phyloP scores from a whole-genome alignment of 1,140 invertebrate species.

The Hesperophylax magnus region DNA sequence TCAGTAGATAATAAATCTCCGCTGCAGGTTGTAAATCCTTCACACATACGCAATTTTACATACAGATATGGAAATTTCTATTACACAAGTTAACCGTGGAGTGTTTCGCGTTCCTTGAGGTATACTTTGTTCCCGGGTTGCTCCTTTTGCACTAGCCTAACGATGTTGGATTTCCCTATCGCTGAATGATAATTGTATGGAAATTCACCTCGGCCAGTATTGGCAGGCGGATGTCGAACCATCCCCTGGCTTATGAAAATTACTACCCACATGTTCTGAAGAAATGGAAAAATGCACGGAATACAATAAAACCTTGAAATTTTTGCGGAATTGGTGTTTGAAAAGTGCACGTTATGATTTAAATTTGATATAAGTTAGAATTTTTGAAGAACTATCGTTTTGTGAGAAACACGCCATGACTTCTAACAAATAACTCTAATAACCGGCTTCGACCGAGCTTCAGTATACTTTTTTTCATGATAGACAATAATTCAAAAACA shows the following conservation, averaged over 20 bases:
- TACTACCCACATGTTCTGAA: background rate
- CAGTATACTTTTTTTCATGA: too few species aligned
- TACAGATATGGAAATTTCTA: slow-evolving; percentile 14
- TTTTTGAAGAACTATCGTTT: too few species aligned
- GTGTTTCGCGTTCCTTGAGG: background rate
- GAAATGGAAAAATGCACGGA: background rate
- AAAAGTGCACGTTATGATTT: too few species aligned
- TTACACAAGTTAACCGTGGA: background rate
- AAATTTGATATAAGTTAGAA: too few species aligned
- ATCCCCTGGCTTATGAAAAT: slow-evolving; percentile 25
- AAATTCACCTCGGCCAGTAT: slow-evolving; percentile 3
- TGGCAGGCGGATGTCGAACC: slow-evolving; percentile 26
- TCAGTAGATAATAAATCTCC: slow-evolving; percentile 2
- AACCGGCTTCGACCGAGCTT: too few species aligned
- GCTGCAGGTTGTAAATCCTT: slow-evolving; percentile 21
- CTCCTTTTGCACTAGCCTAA: slow-evolving; percentile 10
- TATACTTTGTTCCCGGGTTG: background rate
- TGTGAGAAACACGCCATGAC: too few species aligned
- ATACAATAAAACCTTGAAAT: background rate
- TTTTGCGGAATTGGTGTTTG: background rate
- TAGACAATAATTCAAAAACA: too few species aligned
- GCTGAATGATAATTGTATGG: slow-evolving; percentile 33
- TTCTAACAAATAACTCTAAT: too few species aligned
- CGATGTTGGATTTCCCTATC: slow-evolving; percentile 28
- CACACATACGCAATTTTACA: background rate